A percentile compares a stretch with the other conserved stretches of the same genome.
Evolutionary conservation across 2,888 invertebrate species (phyloP).

Genomic region (Blastobasis lacticolella): DNA sequence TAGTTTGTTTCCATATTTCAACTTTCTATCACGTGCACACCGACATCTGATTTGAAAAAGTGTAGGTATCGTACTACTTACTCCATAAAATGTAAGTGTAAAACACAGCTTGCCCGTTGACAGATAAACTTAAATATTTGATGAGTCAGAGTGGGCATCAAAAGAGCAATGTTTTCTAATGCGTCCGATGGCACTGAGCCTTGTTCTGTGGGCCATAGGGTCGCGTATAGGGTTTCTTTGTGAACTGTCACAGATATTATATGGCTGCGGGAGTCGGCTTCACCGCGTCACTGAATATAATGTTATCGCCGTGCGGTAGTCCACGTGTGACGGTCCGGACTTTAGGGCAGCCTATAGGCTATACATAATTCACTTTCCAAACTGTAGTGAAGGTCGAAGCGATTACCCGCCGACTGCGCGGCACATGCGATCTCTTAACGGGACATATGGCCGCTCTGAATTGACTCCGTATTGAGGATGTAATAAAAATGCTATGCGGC

Average conservation of each 20-base stretch:
- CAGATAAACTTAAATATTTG: neutral
- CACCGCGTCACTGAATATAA: constrained; percentile 55
- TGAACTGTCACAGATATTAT: constrained; percentile 34
- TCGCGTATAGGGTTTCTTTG: constrained; percentile 33
- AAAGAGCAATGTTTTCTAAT: neutral
- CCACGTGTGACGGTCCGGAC: constrained; percentile 41
- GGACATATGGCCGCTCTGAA: too few relatives aligned
- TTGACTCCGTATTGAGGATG: too few relatives aligned
- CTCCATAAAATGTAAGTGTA: neutral
- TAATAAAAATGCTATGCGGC: too few relatives aligned
- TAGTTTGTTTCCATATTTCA: too few relatives aligned
- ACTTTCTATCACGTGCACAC: too few relatives aligned
- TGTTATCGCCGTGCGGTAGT: constrained; percentile 28
- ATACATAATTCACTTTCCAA: constrained; percentile 28
- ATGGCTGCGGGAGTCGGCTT: constrained; percentile 64
- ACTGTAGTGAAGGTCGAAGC: constrained; percentile 10
- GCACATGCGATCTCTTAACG: too few relatives aligned
- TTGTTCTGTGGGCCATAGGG: constrained; percentile 30
- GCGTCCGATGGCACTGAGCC: neutral
- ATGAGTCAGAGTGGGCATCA: neutral
- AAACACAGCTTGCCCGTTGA: neutral
- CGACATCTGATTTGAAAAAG: neutral
- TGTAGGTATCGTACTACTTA: neutral
- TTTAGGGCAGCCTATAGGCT: constrained; percentile 27
- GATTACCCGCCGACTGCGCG: too few relatives aligned